These are phyloP conservation scores for Sarcophaga caerulescens DNA, from an alignment of 2,888 invertebrate species.

Conservation along the genomic window DNA sequence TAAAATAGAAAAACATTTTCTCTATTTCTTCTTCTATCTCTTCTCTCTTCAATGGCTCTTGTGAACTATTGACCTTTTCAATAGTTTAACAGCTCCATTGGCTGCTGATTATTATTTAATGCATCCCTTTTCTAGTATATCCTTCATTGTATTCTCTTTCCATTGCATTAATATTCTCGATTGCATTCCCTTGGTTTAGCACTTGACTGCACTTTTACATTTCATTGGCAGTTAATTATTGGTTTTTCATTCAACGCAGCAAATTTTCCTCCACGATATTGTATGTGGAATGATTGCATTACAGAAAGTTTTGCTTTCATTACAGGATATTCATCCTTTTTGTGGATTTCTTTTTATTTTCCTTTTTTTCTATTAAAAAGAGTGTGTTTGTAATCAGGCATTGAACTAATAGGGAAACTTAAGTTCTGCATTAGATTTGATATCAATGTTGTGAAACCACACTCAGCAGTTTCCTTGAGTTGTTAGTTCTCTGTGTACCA, in stretches of 20 bases:
- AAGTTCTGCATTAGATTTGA: not conserved
- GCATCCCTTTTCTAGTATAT: not conserved
- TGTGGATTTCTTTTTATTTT: not conserved
- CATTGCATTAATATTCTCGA: not conserved
- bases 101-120: not conserved
- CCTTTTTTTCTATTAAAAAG: not conserved
- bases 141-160: no score
- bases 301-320: not conserved
- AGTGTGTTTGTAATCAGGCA: not conserved
- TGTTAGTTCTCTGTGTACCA: not conserved
- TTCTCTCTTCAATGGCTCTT: not conserved
- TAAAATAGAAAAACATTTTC: not conserved
- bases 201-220: not conserved
- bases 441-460: not conserved
- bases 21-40: not conserved
- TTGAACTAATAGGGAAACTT: not conserved
- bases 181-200: not conserved
- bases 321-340: not conserved
- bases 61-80: not conserved
- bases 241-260: not conserved
- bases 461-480: not conserved
- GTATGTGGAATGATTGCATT: no score
- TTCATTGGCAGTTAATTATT: not conserved
- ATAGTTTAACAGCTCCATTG: not conserved
- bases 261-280: not conserved